Evolutionary conservation across 64 coral and sea anemone genomes (phyloP).

Genomic region (Pocillopora verrucosa): DNA sequence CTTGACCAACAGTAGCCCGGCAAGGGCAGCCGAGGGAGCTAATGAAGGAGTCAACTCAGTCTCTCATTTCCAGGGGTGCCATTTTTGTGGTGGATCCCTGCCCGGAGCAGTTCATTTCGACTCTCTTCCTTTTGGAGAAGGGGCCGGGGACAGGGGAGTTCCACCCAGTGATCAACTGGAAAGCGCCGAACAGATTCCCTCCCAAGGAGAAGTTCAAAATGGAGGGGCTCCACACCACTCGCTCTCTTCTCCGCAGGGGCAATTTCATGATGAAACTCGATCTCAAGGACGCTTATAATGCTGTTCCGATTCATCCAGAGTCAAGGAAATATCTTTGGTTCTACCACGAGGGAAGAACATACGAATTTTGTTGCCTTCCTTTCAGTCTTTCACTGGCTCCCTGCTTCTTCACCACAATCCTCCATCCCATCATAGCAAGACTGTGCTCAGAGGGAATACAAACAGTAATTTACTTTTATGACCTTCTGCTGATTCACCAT

Average conservation of each 20-base stretch:
- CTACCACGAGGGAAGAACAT: conserved; percentile 4
- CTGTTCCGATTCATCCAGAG: conserved; percentile 14
- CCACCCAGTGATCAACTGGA: conserved; percentile 47
- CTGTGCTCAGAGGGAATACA: conserved; percentile 34
- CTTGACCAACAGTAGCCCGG: not conserved
- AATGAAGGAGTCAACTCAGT: conserved; percentile 5
- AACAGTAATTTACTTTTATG: conserved; percentile 53
- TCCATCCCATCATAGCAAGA: conserved; percentile 16
- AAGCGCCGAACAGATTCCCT: conserved; percentile 45
- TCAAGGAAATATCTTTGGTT: conserved; percentile 43
- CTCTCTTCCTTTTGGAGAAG: conserved; percentile 64
- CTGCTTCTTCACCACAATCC: conserved; percentile 26
- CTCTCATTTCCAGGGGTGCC: conserved; percentile 53
- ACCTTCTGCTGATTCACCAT: conserved; percentile 43
- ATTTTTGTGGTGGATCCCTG: conserved; percentile 28
- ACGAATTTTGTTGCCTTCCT: conserved; percentile 49
- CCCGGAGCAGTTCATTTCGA: conserved; percentile 49
- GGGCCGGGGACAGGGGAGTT: conserved; percentile 14
- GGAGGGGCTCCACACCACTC: conserved; percentile 26
- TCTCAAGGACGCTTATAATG: conserved; percentile 36
- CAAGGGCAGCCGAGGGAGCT: not conserved
- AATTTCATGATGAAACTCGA: conserved; percentile 53
- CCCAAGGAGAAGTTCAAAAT: conserved; percentile 51
- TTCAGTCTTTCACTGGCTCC: conserved; percentile 41
- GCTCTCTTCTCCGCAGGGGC: conserved; percentile 9